Evolutionary conservation across 2,113 vertebrate genomes (phyloP).

Genomic region (Oncorhynchus mykiss): DNA sequence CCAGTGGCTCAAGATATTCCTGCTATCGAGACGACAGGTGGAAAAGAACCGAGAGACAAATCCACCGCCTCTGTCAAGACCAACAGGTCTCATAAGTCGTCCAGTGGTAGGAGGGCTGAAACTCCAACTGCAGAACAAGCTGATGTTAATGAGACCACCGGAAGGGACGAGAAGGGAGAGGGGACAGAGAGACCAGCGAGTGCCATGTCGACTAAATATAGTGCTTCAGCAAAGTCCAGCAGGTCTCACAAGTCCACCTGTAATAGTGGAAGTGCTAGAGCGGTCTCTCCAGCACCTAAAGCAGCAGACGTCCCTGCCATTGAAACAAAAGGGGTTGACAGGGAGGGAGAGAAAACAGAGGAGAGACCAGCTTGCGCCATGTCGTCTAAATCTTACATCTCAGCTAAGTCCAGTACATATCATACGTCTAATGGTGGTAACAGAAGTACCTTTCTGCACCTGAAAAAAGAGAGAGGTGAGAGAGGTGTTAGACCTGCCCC

Average conservation of each 20-base stretch:
- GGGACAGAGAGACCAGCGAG: conserved; percentile 11
- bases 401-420: conserved; percentile 8
- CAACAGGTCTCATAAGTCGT: conserved; percentile 19
- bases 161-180: not conserved
- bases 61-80: conserved; percentile 48
- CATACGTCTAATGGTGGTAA: conserved; percentile 8
- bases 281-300: conserved; percentile 12
- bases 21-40: conserved; percentile 31
- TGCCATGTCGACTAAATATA: conserved; percentile 16
- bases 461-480: conserved; percentile 9
- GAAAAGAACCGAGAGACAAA: conserved; percentile 22
- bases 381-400: conserved; percentile 16
- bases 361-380: conserved; percentile 16
- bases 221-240: conserved; percentile 5
- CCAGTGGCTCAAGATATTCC: not conserved
- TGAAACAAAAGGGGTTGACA: conserved; percentile 24
- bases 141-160: conserved; percentile 32
- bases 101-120: not conserved
- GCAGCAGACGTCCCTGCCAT: conserved; percentile 14
- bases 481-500: not conserved
- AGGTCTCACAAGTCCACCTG: not conserved
- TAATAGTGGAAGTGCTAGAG: not conserved
- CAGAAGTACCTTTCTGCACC: not conserved
- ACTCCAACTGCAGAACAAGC: not conserved
- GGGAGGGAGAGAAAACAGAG: not conserved